These are phyloP conservation scores for Drosophila colorata DNA, from an alignment of 2,888 invertebrate genomes.

Conservation along the genomic window DNA sequence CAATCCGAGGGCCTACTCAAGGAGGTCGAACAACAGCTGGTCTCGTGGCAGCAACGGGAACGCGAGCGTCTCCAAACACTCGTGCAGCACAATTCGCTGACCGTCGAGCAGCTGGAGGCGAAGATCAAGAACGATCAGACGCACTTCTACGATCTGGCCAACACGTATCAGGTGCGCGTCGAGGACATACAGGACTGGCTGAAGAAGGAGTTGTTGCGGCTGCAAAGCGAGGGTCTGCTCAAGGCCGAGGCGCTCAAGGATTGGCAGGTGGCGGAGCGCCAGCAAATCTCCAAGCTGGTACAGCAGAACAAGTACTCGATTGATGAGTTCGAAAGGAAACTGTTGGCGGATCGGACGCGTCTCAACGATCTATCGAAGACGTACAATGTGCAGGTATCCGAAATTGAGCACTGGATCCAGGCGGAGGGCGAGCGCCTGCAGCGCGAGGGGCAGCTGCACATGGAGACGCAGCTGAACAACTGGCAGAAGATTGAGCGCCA, in stretches of 20 bases:
- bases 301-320: conserved; percentile 81
- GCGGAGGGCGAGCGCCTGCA: conserved; percentile 82
- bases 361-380: conserved; percentile 76
- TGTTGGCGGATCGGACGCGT: conserved; percentile 80
- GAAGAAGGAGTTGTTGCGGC: conserved; percentile 78
- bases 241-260: conserved; percentile 82
- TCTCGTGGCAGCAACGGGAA: conserved; percentile 82
- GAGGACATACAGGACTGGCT: conserved; percentile 84
- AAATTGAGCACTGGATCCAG: conserved; percentile 83
- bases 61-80: conserved; percentile 79
- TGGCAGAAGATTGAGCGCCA: conserved; percentile 83
- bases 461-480: conserved; percentile 80
- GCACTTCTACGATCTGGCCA: conserved; percentile 79
- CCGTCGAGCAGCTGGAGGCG: conserved; percentile 81
- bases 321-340: conserved; percentile 80
- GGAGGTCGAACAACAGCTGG: conserved; percentile 81
- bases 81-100: conserved; percentile 78
- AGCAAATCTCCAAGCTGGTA: conserved; percentile 75
- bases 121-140: conserved; percentile 81
- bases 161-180: conserved; percentile 80
- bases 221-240: conserved; percentile 81
- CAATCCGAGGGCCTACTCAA: conserved; percentile 82
- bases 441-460: conserved; percentile 75
- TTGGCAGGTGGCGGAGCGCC: conserved; percentile 82
- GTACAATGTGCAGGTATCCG: conserved; percentile 82